Conservation (phyloP, 1,140 invertebrate genomes). For the Meteorus sp. region DNA sequence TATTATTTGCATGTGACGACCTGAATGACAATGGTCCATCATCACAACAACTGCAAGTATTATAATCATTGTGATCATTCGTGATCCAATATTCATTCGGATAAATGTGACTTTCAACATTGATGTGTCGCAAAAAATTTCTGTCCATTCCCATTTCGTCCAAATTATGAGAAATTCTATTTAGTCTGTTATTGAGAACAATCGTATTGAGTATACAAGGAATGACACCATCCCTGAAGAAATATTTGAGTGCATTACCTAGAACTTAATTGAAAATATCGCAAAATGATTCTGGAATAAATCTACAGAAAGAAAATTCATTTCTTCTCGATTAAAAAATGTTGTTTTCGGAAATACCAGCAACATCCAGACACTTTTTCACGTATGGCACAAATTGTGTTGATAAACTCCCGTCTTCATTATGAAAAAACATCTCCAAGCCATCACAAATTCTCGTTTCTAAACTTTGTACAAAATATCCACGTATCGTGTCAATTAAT, state of each 20-base stretch:
- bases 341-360: neutral
- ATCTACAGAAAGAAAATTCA: neutral
- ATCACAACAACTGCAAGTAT: neutral
- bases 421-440: conserved; percentile 40
- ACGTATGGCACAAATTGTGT: conserved; percentile 32
- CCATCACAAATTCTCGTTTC: conserved; percentile 34
- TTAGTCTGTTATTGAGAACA: conserved; percentile 36
- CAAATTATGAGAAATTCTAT: conserved; percentile 35
- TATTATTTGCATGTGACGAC: too few relatives aligned
- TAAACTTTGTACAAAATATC: conserved; percentile 39
- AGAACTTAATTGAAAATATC: conserved; percentile 27
- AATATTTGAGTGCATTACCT: conserved; percentile 30
- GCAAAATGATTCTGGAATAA: too few relatives aligned
- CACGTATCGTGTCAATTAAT: conserved; percentile 39
- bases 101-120: conserved; percentile 38
- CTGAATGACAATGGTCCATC: neutral
- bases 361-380: conserved; percentile 33
- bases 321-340: neutral
- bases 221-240: conserved; percentile 37
- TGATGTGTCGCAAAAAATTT: conserved; percentile 26
- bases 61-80: neutral
- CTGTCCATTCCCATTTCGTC: conserved; percentile 32
- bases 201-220: conserved; percentile 38
- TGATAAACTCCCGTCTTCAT: conserved; percentile 24
- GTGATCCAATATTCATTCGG: conserved; percentile 41